Evolutionary conservation across 2,113 vertebrate species (phyloP).

Genomic region (Phalacrocorax carbo): DNA sequence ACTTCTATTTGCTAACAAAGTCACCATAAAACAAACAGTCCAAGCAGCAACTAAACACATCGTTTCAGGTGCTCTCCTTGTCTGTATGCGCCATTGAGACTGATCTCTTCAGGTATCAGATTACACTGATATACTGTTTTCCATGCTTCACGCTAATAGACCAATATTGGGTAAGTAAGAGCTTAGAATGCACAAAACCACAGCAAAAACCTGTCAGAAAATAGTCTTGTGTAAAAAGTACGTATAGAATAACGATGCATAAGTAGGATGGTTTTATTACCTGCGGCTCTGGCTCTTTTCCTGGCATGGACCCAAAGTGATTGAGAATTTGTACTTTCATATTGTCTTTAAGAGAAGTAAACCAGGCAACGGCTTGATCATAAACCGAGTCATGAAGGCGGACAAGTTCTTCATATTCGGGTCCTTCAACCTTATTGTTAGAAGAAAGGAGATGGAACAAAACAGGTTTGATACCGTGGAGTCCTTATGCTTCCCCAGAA

Average conservation of each 20-base stretch:
- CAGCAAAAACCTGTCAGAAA: not conserved
- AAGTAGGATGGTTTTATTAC: slow-evolving; percentile 62
- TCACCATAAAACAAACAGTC: not conserved
- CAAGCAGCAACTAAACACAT: not conserved
- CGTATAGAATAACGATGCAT: not conserved
- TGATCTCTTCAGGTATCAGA: not conserved
- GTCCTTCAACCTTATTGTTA: slow-evolving; percentile 80
- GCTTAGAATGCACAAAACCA: not conserved
- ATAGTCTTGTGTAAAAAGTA: not conserved
- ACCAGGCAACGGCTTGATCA: slow-evolving; percentile 89
- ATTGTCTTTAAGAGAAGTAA: slow-evolving; percentile 89
- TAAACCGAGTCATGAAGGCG: slow-evolving; percentile 87
- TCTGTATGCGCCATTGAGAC: not conserved
- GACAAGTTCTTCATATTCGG: slow-evolving; percentile 83
- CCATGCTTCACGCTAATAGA: not conserved
- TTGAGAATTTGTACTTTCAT: slow-evolving; percentile 91
- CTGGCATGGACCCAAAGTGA: slow-evolving; percentile 89
- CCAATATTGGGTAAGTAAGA: not conserved
- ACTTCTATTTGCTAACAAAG: not conserved
- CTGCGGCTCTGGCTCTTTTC: slow-evolving; percentile 87
- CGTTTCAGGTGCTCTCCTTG: not conserved
- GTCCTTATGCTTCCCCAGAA: not conserved
- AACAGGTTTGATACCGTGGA: not conserved
- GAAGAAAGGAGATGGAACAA: slow-evolving; percentile 12
- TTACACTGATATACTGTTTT: not conserved